These are phyloP conservation scores for Diglossa cyanea DNA, from an alignment of 2,797 vertebrate genomes.

Conservation along the genomic window DNA sequence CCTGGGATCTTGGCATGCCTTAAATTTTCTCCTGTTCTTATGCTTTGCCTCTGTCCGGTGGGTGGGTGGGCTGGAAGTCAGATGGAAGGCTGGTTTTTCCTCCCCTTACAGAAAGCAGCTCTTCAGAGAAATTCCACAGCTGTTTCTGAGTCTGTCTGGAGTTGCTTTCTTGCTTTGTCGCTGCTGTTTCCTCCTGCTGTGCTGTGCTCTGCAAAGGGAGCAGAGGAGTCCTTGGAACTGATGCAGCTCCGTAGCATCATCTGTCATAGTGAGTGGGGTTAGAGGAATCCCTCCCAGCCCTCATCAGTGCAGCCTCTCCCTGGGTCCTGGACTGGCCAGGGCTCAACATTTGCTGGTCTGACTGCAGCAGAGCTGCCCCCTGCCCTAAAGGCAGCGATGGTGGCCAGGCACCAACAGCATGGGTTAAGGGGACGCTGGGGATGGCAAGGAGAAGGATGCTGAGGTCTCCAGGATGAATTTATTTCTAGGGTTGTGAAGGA, in stretches of 20 bases:
- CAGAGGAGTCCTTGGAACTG: background rate
- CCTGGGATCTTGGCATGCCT: constrained; percentile 1
- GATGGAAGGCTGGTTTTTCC: background rate
- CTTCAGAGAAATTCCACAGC: constrained; percentile 22
- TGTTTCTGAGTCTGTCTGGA: background rate
- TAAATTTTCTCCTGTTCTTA: constrained; percentile 25
- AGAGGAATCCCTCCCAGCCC: background rate
- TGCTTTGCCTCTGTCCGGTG: background rate
- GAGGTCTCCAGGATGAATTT: background rate
- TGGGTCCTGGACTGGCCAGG: background rate
- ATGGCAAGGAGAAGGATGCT: background rate
- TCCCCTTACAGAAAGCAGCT: background rate
- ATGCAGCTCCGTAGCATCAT: background rate
- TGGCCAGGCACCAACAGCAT: background rate
- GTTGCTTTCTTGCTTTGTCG: background rate
- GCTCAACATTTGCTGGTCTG: background rate
- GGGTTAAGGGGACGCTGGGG: background rate
- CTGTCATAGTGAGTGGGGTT: background rate
- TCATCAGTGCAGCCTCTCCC: background rate
- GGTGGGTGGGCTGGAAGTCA: constrained; percentile 14
- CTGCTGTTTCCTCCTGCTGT: background rate
- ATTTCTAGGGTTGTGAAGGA: background rate
- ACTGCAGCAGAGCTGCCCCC: background rate
- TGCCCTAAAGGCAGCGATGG: background rate
- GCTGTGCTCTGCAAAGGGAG: background rate